Evolutionary conservation across 2,113 vertebrate genomes (phyloP).

Genomic region (Scalopus aquaticus): DNA sequence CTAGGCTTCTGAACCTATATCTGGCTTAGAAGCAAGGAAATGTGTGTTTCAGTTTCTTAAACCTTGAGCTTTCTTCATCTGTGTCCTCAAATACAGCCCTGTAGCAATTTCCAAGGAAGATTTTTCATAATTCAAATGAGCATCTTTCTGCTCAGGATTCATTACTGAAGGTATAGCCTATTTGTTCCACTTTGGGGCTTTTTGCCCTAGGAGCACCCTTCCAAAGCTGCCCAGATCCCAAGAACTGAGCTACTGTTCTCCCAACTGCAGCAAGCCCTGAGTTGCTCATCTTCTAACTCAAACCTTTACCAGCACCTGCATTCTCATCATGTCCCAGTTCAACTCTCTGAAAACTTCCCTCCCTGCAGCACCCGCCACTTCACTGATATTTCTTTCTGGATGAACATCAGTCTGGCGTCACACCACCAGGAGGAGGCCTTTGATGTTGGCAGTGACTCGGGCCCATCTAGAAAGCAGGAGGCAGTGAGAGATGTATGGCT

Average conservation of each 20-base stretch:
- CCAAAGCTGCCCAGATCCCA: background rate
- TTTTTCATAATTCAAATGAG: background rate
- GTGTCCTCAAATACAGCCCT: background rate
- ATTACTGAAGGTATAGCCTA: background rate
- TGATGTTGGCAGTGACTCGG: background rate
- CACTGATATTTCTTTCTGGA: background rate
- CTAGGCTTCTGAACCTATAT: background rate
- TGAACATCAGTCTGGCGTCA: background rate
- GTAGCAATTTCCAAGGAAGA: background rate
- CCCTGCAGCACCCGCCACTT: background rate
- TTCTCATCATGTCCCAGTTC: background rate
- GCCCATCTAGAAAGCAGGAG: conserved; percentile 2
- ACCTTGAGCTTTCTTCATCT: background rate
- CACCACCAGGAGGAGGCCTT: background rate
- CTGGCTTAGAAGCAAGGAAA: background rate
- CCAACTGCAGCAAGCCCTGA: background rate
- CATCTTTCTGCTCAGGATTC: background rate
- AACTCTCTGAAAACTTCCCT: background rate
- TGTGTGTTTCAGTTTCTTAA: background rate
- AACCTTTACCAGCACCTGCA: background rate
- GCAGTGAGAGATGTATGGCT: conserved; percentile 4
- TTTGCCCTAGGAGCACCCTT: background rate
- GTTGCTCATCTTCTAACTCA: background rate
- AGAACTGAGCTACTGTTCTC: background rate
- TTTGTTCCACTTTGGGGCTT: background rate